phyloP scores from a whole-genome alignment of 64 coral and sea anemone genomes.

The Anthopleura sola region DNA sequence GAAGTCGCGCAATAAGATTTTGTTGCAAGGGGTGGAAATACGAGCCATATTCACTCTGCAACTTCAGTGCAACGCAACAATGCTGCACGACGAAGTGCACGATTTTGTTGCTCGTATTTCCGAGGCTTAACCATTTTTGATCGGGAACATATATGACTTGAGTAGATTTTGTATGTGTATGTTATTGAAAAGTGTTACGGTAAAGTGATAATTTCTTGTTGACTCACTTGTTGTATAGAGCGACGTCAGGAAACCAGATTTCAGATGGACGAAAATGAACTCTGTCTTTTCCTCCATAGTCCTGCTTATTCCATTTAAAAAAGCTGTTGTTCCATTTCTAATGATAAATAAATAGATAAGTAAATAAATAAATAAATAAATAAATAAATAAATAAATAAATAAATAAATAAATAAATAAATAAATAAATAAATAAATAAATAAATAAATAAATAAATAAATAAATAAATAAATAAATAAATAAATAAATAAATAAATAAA shows the following conservation, averaged over 20 bases:
- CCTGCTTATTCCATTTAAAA: constrained; percentile 6
- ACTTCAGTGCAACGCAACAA: no score
- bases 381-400: background rate
- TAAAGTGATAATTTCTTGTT: background rate
- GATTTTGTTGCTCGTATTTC: no score
- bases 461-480: background rate
- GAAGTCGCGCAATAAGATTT: no score
- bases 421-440: background rate
- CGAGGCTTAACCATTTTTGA: no score
- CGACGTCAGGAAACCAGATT: constrained; percentile 61
- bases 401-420: background rate
- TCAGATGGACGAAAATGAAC: constrained; percentile 46
- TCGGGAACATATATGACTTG: no score
- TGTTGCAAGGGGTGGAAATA: no score
- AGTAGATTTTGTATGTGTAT: no score
- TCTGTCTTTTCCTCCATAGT: constrained; percentile 11
- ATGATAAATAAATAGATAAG: no score
- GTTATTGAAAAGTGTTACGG: no score
- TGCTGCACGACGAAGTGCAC: no score
- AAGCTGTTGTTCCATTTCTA: constrained; percentile 54
- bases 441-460: background rate
- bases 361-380: background rate
- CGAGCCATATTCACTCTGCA: no score
- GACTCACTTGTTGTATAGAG: constrained; percentile 64
- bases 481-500: background rate